phyloP scores from a whole-genome alignment of 2,797 vertebrate species.

The Poeciliopsis paucimaculata region DNA sequence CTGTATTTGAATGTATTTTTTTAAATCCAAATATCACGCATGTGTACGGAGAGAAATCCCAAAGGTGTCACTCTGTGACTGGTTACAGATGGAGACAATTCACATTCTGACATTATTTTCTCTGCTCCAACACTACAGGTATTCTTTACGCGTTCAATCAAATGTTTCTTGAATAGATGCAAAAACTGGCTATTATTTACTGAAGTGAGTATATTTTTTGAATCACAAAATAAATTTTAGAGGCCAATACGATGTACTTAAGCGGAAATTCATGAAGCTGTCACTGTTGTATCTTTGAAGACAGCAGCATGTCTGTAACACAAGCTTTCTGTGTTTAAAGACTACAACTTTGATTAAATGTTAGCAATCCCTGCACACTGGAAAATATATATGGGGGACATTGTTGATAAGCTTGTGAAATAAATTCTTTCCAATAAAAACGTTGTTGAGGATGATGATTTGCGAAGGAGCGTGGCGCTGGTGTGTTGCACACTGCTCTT shows the following conservation, averaged over 20 bases:
- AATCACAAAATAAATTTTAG: conserved; percentile 14
- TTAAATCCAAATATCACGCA: conserved; percentile 55
- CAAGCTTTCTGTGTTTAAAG: conserved; percentile 62
- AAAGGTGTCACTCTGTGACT: conserved; percentile 47
- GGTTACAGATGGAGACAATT: conserved; percentile 56
- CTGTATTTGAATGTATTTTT: conserved; percentile 59
- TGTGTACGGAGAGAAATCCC: conserved; percentile 62
- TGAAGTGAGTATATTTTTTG: conserved; percentile 28
- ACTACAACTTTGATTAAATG: conserved; percentile 70
- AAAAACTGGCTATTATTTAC: conserved; percentile 11
- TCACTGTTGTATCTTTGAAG: conserved; percentile 76
- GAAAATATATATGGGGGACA: conserved; percentile 75
- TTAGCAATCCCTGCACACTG: conserved; percentile 55
- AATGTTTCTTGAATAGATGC: conserved; percentile 39
- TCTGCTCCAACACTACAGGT: conserved; percentile 54
- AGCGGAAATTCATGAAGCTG: conserved; percentile 76
- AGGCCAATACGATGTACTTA: conserved; percentile 52
- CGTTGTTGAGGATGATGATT: conserved; percentile 78
- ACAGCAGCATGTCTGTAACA: conserved; percentile 77
- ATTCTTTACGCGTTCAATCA: conserved; percentile 64
- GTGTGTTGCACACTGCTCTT: conserved; percentile 60
- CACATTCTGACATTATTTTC: conserved; percentile 67
- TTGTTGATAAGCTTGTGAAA: conserved; percentile 76
- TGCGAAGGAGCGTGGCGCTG: conserved; percentile 67
- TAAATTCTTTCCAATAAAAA: conserved; percentile 82